Evolutionary conservation across 2,888 invertebrate genomes (phyloP).

Genomic region (Muschampia plurimacula): DNA sequence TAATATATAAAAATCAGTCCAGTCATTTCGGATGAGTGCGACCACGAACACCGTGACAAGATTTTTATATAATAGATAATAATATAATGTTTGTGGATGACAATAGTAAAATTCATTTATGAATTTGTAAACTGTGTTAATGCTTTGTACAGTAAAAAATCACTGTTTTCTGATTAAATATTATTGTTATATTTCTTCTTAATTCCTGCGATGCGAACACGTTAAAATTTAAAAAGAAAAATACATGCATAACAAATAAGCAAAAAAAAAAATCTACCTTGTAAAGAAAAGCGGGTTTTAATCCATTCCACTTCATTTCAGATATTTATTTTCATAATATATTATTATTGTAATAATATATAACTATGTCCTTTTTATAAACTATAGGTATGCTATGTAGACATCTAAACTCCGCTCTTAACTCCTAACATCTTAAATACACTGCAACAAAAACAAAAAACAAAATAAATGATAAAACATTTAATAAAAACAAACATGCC

Average conservation of each 20-base stretch:
- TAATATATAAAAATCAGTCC: too few species aligned
- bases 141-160: too few species aligned
- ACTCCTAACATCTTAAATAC: conserved; percentile 83
- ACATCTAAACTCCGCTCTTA: conserved; percentile 83
- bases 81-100: too few species aligned
- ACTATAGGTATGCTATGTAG: conserved; percentile 83
- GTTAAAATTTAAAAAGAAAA: conserved; percentile 31
- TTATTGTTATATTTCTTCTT: too few species aligned
- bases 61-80: too few species aligned
- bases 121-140: too few species aligned
- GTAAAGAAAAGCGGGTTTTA: conserved; percentile 73
- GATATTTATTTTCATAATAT: conserved; percentile 79
- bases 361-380: conserved; percentile 83
- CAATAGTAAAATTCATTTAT: too few species aligned
- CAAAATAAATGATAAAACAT: conserved; percentile 51
- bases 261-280: conserved; percentile 70
- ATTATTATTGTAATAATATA: conserved; percentile 86
- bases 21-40: too few species aligned
- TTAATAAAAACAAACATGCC: background rate
- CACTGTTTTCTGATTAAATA: too few species aligned
- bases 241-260: conserved; percentile 58
- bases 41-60: too few species aligned
- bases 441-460: conserved; percentile 80
- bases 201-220: background rate
- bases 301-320: conserved; percentile 74